These are phyloP conservation scores for Atrichornis clamosus DNA, from an alignment of 2,113 vertebrate genomes.

Conservation along the genomic window DNA sequence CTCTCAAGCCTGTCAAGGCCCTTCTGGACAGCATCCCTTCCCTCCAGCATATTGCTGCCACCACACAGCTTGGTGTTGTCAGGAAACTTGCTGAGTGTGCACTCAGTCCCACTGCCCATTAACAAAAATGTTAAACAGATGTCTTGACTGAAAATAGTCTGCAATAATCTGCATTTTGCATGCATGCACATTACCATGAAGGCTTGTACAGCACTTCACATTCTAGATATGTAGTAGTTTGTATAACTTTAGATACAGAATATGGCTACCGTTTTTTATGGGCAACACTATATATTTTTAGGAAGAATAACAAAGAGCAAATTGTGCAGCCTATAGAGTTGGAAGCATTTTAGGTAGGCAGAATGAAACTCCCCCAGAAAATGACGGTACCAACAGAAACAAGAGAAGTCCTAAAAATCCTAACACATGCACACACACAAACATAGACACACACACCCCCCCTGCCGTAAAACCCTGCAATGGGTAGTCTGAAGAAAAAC, in stretches of 20 bases:
- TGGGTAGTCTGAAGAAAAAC: background rate
- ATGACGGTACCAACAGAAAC: background rate
- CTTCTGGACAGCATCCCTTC: background rate
- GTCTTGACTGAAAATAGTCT: background rate
- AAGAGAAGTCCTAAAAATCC: background rate
- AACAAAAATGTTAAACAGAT: background rate
- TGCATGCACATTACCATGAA: background rate
- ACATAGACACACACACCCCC: background rate
- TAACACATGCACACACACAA: background rate
- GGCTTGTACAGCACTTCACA: background rate
- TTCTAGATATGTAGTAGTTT: background rate
- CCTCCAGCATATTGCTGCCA: background rate
- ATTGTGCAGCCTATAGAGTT: background rate
- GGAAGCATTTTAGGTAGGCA: background rate
- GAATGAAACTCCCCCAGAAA: background rate
- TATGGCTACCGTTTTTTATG: background rate
- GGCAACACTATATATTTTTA: background rate
- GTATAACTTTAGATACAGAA: background rate
- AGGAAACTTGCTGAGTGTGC: background rate
- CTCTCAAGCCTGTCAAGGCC: background rate
- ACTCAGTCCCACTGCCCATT: background rate
- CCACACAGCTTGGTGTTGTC: background rate
- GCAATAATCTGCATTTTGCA: background rate
- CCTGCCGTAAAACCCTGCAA: background rate
- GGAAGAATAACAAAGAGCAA: background rate